phyloP scores from a whole-genome alignment of 1,140 invertebrate genomes.

The Brachionus asplanchnoidis region DNA sequence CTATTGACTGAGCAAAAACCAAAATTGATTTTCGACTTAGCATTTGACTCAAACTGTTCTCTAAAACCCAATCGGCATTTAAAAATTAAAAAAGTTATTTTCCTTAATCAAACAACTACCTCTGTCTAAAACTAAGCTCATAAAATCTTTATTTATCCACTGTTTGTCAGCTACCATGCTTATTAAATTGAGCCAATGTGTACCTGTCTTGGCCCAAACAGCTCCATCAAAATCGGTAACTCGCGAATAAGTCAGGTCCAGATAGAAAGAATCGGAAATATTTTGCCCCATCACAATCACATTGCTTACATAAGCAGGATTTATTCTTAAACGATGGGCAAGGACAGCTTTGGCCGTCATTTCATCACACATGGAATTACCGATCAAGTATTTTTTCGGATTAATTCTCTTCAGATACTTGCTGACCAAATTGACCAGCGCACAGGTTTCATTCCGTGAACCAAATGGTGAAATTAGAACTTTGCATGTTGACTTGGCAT shows the following conservation, averaged over 20 bases:
- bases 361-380: conserved; percentile 32
- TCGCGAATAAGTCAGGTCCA: conserved; percentile 15
- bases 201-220: conserved; percentile 25
- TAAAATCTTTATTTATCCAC: conserved; percentile 27
- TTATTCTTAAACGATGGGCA: conserved; percentile 2
- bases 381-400: conserved; percentile 24
- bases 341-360: conserved; percentile 19
- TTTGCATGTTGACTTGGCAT: conserved; percentile 11
- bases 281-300: conserved; percentile 24
- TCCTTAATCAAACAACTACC: not conserved
- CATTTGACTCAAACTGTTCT: not conserved
- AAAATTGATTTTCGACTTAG: conserved; percentile 10
- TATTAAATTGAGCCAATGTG: conserved; percentile 35
- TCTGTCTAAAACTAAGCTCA: conserved; percentile 16
- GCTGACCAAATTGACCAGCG: conserved; percentile 16
- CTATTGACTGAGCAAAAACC: conserved; percentile 17
- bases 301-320: conserved; percentile 4
- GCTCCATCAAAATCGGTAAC: conserved; percentile 39
- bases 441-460: not conserved
- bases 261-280: not conserved
- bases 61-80: not conserved
- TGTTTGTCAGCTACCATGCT: conserved; percentile 34
- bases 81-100: not conserved
- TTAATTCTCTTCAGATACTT: not conserved
- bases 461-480: conserved; percentile 23